Base-by-base conservation (phyloP, 2,113 vertebrate species). In the Salvator merianae region DNA sequence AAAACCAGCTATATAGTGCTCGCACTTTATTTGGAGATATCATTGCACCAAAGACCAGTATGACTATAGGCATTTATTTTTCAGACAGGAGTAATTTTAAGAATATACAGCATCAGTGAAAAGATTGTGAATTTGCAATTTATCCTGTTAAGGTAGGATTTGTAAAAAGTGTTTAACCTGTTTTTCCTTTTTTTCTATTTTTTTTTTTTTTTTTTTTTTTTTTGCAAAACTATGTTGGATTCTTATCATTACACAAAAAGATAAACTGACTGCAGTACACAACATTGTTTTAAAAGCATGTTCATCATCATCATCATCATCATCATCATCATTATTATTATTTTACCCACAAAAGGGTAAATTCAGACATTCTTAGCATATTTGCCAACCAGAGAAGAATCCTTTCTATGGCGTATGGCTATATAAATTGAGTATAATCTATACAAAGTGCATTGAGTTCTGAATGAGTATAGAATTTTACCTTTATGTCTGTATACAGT, bases 191-290 rank as follows among this genome's bases (percentile, higher is more conserved):
- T 9, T 47, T 47, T 47, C 43, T 47, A 6, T 47, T 9, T 47
- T 40, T 59, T n/a, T 75, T 26, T 63, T 71, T 75, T 50, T 65
- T 8, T 66, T 66, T 75, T 66, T 79, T 14, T 77, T 66, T 30
- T 77, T 84, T 83, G 65, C 22, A 43, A 9, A 7, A 14, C 62
- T 74, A 78, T 84, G 79, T 9, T 4, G 38, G 14, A 1, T n/a
- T 69, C 16, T n/a, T 82, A 65, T 82, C 9, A 76, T 53, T 47
- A 75, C 50, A 38, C 73, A 30, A 14, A 38, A 79, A 84, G 22
- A 85, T 83, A 76, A 83, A 83, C 79, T 28, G 36, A 81, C 43
- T 79, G 71, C 32, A 34, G 88, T 85, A 91, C 6, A 74, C 30
- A 84, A 59, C 55, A 59, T 59, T 5, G 55, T 78, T 75, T 77